phyloP scores from a whole-genome alignment of 2,113 vertebrate genomes.

The Dolichallabes microphthalmus region DNA sequence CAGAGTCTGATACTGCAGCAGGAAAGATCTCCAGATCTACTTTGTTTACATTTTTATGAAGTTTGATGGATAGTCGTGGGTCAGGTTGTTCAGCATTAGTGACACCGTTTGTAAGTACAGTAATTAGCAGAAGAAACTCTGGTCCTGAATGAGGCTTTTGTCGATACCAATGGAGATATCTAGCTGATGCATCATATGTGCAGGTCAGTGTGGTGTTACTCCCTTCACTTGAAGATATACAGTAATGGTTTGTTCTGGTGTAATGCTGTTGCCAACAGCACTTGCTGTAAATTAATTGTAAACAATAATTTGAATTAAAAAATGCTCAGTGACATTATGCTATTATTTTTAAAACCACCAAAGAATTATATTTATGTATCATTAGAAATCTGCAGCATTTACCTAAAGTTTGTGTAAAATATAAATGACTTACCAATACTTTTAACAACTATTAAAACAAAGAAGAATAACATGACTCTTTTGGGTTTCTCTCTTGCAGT shows the following conservation, averaged over 20 bases:
- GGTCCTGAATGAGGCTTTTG: conserved; percentile 25
- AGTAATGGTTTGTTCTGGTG: not conserved
- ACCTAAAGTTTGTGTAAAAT: not conserved
- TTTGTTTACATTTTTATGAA: not conserved
- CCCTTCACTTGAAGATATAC: not conserved
- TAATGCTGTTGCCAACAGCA: not conserved
- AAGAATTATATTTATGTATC: not conserved
- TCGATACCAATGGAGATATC: conserved; percentile 33
- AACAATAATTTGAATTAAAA: not conserved
- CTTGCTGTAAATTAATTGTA: not conserved
- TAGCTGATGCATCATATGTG: conserved; percentile 9
- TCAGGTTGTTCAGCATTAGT: not conserved
- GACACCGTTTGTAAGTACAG: not conserved
- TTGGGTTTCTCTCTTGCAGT: not conserved
- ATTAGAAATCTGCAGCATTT: not conserved
- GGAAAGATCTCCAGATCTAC: conserved; percentile 37
- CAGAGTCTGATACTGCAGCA: conserved; percentile 42
- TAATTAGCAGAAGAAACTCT: conserved; percentile 27
- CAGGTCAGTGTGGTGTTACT: conserved; percentile 26
- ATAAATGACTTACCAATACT: not conserved
- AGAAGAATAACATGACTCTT: conserved; percentile 5
- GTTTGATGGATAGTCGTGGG: conserved; percentile 5
- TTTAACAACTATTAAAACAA: not conserved
- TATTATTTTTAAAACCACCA: not conserved
- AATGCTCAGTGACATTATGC: not conserved